Base-by-base conservation (phyloP, 2,888 invertebrate genomes). In the Diplazon laetatorius region DNA sequence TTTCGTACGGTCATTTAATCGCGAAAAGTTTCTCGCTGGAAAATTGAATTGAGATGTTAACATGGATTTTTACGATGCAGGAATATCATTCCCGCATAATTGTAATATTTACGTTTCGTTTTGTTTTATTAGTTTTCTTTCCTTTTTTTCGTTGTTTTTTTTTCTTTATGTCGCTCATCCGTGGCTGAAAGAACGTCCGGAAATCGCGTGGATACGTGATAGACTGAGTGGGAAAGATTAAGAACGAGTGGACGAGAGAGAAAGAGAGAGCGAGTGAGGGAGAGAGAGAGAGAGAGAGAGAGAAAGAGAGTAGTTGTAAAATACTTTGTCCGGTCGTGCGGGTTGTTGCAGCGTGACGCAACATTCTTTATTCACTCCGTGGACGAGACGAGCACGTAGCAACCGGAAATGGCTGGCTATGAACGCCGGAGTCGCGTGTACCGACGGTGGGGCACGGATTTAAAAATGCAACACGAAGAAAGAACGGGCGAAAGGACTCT, bases 401-500 rank as follows among this genome's bases (percentile, higher is more conserved):
- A 50, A 16, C 57, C 65, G 65, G 76, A 70, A 65, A 76, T 70
- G 50, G 70, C 42, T 35, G 42, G 35, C 63, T 70, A 48, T 42
- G 76, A 63, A 59, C 57, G 63, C 50, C 57, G 42, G 65, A 63
- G 55, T n/a, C n/a, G n/a, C 63, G 14, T 65, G 68, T 35, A 30
- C 60, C 22, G 30, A 30, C n/a, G n/a, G n/a, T n/a, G 20, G 48
- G 57, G 63, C 48, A 42, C 25, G 50, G 70, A 57, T 65, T 65
- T 76, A 65, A 76, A 76, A 70, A 76, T 76, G 70, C 63, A 65
- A 37, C 50, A 65, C 35, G 52, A 60, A 57, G 46, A 62, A 60
- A 52, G 52, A 52, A 16, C 20, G 16, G 37, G 18, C 48, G 42
- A 57, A 35, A 9, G 48, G 39, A 30, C 1, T 10, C 25, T 44